Evolutionary conservation across 2,888 invertebrate genomes (phyloP).

Genomic region (Nephrocerus scutellatus): DNA sequence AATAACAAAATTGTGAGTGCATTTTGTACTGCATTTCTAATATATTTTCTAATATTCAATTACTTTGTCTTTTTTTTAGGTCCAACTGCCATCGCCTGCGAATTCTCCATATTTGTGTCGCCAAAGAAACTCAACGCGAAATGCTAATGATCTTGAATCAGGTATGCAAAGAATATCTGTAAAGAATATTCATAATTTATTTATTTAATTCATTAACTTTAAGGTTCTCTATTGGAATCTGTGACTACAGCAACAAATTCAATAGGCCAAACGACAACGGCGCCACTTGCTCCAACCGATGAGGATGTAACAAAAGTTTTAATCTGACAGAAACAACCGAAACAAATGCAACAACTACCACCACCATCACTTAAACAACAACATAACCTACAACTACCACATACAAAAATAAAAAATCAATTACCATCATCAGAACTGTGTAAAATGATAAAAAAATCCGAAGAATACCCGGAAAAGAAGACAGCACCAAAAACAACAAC

Average conservation of each 20-base stretch:
- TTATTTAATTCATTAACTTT: constrained; percentile 2
- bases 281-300: constrained; percentile 27
- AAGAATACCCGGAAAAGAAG: constrained; percentile 16
- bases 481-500: constrained; percentile 20
- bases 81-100: constrained; percentile 63
- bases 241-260: constrained; percentile 31
- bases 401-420: constrained; percentile 9
- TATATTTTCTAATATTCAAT: constrained; percentile 1
- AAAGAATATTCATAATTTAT: constrained; percentile 1
- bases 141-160: constrained; percentile 45
- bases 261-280: constrained; percentile 23
- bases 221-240: constrained; percentile 41
- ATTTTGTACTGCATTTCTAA: not conserved
- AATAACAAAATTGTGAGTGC: constrained; percentile 42
- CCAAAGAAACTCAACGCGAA: constrained; percentile 64
- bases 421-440: no score
- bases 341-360: constrained; percentile 16
- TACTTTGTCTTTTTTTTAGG: constrained; percentile 30
- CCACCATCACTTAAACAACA: constrained; percentile 5
- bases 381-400: constrained; percentile 7
- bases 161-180: constrained; percentile 24
- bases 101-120: constrained; percentile 76
- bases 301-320: constrained; percentile 30
- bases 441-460: no score
- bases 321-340: constrained; percentile 43